These are phyloP conservation scores for Rhinatrema bivittatum DNA, from an alignment of 2,797 vertebrate species.

Conservation along the genomic window DNA sequence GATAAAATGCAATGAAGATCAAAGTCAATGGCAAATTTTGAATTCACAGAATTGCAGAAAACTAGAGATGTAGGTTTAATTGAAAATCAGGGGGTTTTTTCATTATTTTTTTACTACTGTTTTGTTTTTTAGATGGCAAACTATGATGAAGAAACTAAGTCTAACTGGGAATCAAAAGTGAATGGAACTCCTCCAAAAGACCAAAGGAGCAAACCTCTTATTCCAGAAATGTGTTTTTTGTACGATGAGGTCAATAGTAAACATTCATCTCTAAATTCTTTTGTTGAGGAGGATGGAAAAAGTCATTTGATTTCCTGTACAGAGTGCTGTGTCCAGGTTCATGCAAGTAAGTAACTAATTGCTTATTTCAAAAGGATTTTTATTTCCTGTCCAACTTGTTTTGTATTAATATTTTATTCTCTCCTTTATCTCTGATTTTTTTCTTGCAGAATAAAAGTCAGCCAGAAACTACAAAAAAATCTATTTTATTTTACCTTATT, in stretches of 20 bases:
- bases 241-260: constrained; percentile 78
- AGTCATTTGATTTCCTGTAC: constrained; percentile 82
- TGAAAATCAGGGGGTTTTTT: no score
- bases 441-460: no score
- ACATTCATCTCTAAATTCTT: constrained; percentile 75
- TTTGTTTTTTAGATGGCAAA: constrained; percentile 67
- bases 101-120: no score
- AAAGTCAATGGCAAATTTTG: no score
- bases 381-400: no score
- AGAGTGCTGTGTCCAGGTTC: constrained; percentile 81
- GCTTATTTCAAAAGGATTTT: no score
- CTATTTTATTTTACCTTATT: no score
- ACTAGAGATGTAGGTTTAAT: no score
- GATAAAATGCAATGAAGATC: no score
- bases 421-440: constrained; percentile 1
- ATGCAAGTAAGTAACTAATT: constrained; percentile 93
- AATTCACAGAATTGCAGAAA: no score
- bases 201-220: constrained; percentile 76
- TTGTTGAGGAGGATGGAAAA: constrained; percentile 86
- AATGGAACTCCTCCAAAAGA: constrained; percentile 26
- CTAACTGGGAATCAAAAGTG: constrained; percentile 36
- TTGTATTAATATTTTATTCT: constrained; percentile 1
- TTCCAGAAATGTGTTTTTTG: constrained; percentile 94
- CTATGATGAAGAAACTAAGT: constrained; percentile 48
- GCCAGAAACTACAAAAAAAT: no score